Evolutionary conservation across 2,888 invertebrate genomes (phyloP), one percentile per base, ranked within the genome.

Genomic region (Ormyrus pomaceus): DNA sequence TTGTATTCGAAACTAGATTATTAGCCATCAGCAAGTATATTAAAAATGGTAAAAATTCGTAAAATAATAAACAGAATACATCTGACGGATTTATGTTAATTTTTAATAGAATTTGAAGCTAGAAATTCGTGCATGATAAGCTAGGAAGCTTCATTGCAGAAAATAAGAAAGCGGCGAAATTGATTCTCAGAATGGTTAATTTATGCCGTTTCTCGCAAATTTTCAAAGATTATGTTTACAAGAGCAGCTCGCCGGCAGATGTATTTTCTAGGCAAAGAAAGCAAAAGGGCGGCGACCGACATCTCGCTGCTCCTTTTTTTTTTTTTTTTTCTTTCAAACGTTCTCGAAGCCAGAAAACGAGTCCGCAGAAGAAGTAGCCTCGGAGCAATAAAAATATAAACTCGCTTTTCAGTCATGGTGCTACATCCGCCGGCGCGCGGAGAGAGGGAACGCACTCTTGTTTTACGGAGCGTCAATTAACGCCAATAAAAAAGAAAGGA

Each of bases 341-440:
- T 3, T 34, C 34, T 62, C 56, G 56, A 71, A 59, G 65, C 51
- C 65, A 71, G 65, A 66, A 70, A 66, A 65, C 61, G 58, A 74
- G 79, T 64, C 69, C 7, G 13, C 10, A 58, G 68, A 58, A 75
- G 71, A 48, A 59, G 55, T 8, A 72, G 71, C 66, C 34, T 82
- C 79, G 74, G 83, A 80, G 85, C 85, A 87, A 87, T 87, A 87
- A 88, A 88, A 86, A 86, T 85, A 86, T 86, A 87, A 88, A 87
- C 85, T 85, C 80, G 61, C 81, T 83, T 86, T 85, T 83, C 81
- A 81, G 81, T 81, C 75, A 82, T 77, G 76, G 83, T 82, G 85
- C 77, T 82, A 82, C 83, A 84, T 85, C 83, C 84, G 81, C 79
- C 61, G n/a, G 45, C 45, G 46, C 13, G 5, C 59, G 5, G 8